A percentile compares a stretch with the other conserved stretches of the same genome.
Conservation (phyloP, 92 coral and sea anemone species). For the Siderastrea siderea region DNA sequence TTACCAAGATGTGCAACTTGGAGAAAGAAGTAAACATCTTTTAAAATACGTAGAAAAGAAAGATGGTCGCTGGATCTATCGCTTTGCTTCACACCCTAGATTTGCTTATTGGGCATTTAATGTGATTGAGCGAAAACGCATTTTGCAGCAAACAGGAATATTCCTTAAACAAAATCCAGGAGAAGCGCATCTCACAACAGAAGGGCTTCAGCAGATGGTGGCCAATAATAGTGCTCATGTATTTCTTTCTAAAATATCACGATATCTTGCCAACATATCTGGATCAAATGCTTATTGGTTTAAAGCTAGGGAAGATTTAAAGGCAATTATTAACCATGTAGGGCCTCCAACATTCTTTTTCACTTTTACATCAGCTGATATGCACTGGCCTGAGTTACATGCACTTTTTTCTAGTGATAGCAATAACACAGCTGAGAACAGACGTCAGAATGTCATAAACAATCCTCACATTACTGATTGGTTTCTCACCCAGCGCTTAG, state of each 20-base stretch:
- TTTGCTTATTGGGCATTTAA: constrained; percentile 83
- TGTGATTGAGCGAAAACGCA: constrained; percentile 69
- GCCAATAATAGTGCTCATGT: constrained; percentile 35
- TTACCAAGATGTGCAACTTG: constrained; percentile 55
- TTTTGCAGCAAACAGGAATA: constrained; percentile 74
- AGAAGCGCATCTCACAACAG: no score
- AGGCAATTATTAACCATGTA: constrained; percentile 70
- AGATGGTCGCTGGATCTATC: constrained; percentile 59
- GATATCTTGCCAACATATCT: constrained; percentile 66
- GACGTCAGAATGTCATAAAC: constrained; percentile 42
- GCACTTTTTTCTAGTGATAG: no score
- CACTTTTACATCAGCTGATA: constrained; percentile 79
- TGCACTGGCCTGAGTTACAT: constrained; percentile 84
- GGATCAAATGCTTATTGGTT: constrained; percentile 80
- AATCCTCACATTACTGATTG: constrained; percentile 38
- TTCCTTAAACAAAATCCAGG: constrained; percentile 72
- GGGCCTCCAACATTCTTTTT: constrained; percentile 80
- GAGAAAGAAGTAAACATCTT: constrained; percentile 60
- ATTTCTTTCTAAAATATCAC: constrained; percentile 65
- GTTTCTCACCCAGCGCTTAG: no score
- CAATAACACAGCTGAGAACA: constrained; percentile 11
- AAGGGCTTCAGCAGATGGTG: constrained; percentile 68
- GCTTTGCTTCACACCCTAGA: constrained; percentile 78
- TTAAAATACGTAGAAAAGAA: constrained; percentile 65
- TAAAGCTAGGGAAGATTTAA: constrained; percentile 79